Base-by-base conservation (phyloP, 2,797 vertebrate species). In the Todus mexicanus region DNA sequence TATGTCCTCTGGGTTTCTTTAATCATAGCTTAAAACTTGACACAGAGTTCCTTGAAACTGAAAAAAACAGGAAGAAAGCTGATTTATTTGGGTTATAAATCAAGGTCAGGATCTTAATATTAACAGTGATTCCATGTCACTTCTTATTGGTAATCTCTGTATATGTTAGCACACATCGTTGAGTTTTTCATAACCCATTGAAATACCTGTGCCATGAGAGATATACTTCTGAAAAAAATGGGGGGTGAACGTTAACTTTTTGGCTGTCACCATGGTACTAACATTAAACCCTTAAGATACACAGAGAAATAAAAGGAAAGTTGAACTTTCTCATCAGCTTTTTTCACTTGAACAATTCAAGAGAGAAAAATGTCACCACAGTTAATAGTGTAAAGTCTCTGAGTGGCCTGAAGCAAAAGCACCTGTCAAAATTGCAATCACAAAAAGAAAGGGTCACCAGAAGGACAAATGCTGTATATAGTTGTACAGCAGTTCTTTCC, bases 321-420 rank as follows among this genome's bases (percentile, higher is more conserved):
- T 50, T 2, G 2, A 88, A 80, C 45, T 87, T 94, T 95, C 33
- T 87, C 69, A 85, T 94, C 86, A 83, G 45, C 25, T 61, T 80
- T 90, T 50, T 82, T 84, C 69, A 38, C 75, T 84, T 38, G 57
- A 96, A 94, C 74, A 85, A 87, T 92, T 94, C 86, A 93, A 89
- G 84, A 69, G 71, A 91, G 91, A 94, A 94, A 96, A 96, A 96
- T 94, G 78, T 89, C 94, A 94, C 75, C 65, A 51, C 65, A 69
- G 84, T 93, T 96, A 95, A 96, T 93, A 94, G 78, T 59, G 40
- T 87, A 89, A 89, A 92, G 69, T 77, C 78, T 93, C 69, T 70
- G 78, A 81, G 61, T 85, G 70, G 81, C 92, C 96, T 92, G 90
- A 93, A 96, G 94, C 92, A 95, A 94, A 96, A 95, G 54, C 47